Base-by-base conservation (phyloP, 2,888 invertebrate genomes). In the Polietes domitor region DNA sequence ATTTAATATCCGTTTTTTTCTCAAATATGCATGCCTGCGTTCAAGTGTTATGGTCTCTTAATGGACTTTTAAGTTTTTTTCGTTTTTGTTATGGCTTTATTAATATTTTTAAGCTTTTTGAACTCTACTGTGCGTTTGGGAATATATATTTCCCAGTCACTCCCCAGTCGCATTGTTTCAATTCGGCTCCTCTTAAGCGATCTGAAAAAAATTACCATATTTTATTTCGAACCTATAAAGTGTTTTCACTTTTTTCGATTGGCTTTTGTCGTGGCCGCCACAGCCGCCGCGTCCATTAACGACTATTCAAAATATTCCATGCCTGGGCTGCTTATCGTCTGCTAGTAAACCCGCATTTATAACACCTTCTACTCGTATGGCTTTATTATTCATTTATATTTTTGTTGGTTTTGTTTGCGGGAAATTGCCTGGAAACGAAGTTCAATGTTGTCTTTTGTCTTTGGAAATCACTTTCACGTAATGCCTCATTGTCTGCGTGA, bases 31-130 rank as follows among this genome's bases (percentile, higher is more conserved):
- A n/a, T n/a, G n/a, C 10, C n/a, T 47, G 61, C 28, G 17, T 63
- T n/a, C 19, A 21, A 21, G n/a, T 21, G 17, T 68, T 68, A 43
- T 41, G 21, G 41, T 24, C 43, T 43, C 41, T 53, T 81, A 78
- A 81, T 78, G 72, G 24, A 26, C 68, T 80, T 61, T 76, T 77
- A 55, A 71, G 77, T 73, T 71, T 85, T 58, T 74, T n/a, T n/a
- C n/a, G n/a, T n/a, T n/a, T n/a, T n/a, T n/a, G n/a, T n/a, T 77
- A 80, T 47, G 63, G 12, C 47, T 78, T n/a, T 65, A 77, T 75
- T 72, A 61, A 65, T 41, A 68, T 43, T 68, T 68, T 68, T 41
- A 10, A 68, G 41, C 12, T 6, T 26, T 63, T 32, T 17, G 19
- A 28, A 63, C 28, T 65, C 6, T 17, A 2, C 6, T 63, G 3